phyloP scores from a whole-genome alignment of 2,797 vertebrate species.

The Silurus aristotelis region DNA sequence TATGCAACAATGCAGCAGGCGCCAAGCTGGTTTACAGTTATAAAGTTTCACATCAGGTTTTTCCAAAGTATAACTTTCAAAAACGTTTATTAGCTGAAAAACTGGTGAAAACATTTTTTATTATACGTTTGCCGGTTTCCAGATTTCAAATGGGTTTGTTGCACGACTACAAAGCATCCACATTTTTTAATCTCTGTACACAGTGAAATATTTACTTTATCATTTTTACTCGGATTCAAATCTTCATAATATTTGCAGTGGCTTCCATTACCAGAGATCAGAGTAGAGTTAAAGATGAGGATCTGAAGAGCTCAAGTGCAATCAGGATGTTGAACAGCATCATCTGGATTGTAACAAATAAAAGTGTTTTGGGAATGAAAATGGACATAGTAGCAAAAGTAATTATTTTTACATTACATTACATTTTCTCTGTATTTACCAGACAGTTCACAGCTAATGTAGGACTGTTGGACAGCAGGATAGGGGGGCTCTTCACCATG shows the following conservation, averaged over 20 bases:
- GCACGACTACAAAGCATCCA: not conserved
- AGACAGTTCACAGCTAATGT: slow-evolving; percentile 3
- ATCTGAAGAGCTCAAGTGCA: slow-evolving; percentile 1
- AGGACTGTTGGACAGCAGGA: slow-evolving; percentile 1
- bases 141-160: no score
- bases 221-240: not conserved
- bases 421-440: not conserved
- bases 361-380: not conserved
- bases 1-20: not conserved
- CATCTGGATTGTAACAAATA: not conserved
- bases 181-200: not conserved
- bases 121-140: no score
- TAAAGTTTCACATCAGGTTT: not conserved
- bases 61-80: not conserved
- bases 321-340: slow-evolving; percentile 12
- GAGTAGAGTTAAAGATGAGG: not conserved
- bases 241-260: not conserved
- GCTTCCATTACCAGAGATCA: not conserved
- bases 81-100: not conserved
- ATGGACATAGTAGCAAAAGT: not conserved
- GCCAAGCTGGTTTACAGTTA: not conserved
- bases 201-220: not conserved
- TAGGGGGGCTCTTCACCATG: slow-evolving; percentile 37
- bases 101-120: not conserved
- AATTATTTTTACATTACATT: not conserved